phyloP scores from a whole-genome alignment of 2,113 vertebrate species.

The Larimichthys polyactis region DNA sequence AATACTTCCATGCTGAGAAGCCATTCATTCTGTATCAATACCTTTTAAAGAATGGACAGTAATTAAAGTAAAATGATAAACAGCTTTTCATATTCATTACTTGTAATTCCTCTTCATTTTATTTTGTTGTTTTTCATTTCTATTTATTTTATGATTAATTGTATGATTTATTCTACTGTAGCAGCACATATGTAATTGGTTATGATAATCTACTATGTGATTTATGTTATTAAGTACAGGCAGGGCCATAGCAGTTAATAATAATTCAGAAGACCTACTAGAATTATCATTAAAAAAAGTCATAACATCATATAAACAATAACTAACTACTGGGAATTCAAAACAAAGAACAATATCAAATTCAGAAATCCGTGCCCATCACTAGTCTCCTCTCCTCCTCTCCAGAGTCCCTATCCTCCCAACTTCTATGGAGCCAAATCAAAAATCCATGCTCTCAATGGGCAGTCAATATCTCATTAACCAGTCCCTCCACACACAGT shows the following conservation, averaged over 20 bases:
- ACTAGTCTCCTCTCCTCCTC: conserved; percentile 24
- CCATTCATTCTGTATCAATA: neutral
- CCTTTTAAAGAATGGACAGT: neutral
- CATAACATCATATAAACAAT: neutral
- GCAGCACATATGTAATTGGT: neutral
- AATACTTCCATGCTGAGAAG: neutral
- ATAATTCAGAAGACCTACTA: neutral
- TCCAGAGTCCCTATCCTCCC: conserved; percentile 50
- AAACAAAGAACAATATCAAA: conserved; percentile 18
- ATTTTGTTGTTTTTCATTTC: neutral
- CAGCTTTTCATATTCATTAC: neutral
- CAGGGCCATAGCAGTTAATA: neutral
- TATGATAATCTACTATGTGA: neutral
- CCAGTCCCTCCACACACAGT: conserved; percentile 74
- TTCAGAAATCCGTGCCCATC: conserved; percentile 25
- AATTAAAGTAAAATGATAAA: neutral
- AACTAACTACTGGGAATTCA: neutral
- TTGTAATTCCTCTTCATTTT: neutral
- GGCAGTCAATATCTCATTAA: conserved; percentile 88
- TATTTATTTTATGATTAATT: neutral
- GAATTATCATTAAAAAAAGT: neutral
- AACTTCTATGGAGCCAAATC: conserved; percentile 79
- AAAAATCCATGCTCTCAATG: conserved; percentile 87
- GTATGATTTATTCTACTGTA: neutral
- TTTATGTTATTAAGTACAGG: neutral